Evolutionary conservation across 2,113 vertebrate genomes (phyloP), one percentile per base, ranked within the genome.

Genomic region (Oplegnathus fasciatus): DNA sequence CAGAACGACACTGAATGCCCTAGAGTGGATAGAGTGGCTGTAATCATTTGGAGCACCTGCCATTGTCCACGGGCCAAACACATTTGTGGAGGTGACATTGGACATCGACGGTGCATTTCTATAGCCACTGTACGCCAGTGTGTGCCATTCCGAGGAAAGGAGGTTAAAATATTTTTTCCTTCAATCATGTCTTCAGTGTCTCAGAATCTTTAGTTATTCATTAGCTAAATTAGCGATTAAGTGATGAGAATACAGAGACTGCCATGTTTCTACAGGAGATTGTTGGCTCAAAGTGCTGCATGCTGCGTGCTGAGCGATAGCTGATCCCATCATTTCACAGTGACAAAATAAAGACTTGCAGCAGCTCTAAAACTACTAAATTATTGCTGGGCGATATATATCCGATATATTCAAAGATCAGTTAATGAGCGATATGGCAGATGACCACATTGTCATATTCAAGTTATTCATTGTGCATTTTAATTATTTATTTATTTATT

Each of bases 51-150:
- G 84, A 89, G 82, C 62, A 2, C 46, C 72, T 70, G 64, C 60
- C 60, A 46, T 69, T 78, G 75, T 90, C 82, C 74, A 64, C 26
- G 18, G 72, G 69, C 84, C 78, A 88, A 78, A 81, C 60, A 82
- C 69, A 78, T 82, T 82, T 80, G 62, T 79, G 75, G 79, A 83
- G 91, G 88, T 89, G 86, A 91, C 87, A 55, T 83, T 90, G 88
- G 57, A 24, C 76, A 75, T 82, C 34, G 42, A 22, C 67, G 52
- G 30, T 11, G 32, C 26, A 78, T 73, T 73, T 66, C 28, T 37
- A 69, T 15, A 65, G n/a, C 40, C 28, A 13, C 64, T 58, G 37
- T 17, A 18, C 55, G 55, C 13, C n/a, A 22, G 40, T 28, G 10
- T 52, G 61, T 13, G n/a, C 2, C 14, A 6, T 61, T 72, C 26